Evolutionary conservation across 2,888 invertebrate genomes (phyloP).

Genomic region (Sepiola atlantica): DNA sequence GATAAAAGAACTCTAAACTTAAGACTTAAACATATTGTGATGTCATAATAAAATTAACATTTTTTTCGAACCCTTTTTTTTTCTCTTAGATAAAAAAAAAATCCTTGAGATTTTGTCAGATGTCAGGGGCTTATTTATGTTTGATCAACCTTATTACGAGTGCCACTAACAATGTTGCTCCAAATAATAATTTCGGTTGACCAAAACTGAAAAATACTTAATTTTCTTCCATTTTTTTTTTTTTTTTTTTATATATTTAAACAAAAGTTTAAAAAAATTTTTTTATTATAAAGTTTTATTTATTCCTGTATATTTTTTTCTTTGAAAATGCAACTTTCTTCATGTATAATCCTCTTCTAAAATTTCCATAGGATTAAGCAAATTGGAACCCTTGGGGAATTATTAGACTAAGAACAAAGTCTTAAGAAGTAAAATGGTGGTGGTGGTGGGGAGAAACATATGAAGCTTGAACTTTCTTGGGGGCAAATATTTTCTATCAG

Average conservation of each 20-base stretch:
- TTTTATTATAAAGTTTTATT: too few species aligned
- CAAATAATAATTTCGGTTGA: neutral
- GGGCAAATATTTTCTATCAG: constrained; percentile 2
- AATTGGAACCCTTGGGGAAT: constrained; percentile 32
- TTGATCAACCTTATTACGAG: neutral
- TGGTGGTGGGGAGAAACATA: neutral
- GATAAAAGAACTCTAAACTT: neutral
- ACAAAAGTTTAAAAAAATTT: too few species aligned
- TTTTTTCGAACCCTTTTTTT: too few species aligned
- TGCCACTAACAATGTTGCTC: neutral
- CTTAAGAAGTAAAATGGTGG: neutral
- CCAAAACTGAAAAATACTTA: neutral
- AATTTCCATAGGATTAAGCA: constrained; percentile 32
- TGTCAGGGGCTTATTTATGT: neutral
- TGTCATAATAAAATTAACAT: constrained; percentile 6
- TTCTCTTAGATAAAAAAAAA: neutral
- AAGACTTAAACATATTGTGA: neutral
- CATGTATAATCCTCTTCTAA: constrained; percentile 12
- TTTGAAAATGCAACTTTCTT: constrained; percentile 20
- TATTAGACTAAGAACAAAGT: constrained; percentile 32
- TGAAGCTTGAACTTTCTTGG: neutral
- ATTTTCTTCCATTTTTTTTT: neutral
- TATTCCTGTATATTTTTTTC: neutral
- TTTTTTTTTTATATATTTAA: too few species aligned
- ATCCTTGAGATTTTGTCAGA: constrained; percentile 32